These are phyloP conservation scores for Jordanella pulchra DNA, from an alignment of 2,797 vertebrate species.

Conservation along the genomic window DNA sequence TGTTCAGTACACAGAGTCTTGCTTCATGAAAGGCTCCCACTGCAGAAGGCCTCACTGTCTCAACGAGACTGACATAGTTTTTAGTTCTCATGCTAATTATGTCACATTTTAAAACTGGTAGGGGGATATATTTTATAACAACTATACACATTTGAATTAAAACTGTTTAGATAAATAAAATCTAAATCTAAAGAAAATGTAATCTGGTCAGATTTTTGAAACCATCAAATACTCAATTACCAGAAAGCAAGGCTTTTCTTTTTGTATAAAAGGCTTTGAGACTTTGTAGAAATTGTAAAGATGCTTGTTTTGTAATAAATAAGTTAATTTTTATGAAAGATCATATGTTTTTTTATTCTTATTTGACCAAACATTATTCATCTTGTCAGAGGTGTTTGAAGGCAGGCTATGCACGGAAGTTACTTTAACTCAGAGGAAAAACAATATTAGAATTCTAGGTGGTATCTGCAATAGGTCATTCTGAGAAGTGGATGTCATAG, in stretches of 20 bases:
- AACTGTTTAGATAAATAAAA: background rate
- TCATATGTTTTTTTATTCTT: background rate
- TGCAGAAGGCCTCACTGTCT: conserved; percentile 36
- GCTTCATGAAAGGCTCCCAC: conserved; percentile 60
- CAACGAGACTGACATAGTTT: conserved; percentile 15
- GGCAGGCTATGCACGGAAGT: background rate
- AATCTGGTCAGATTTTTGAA: background rate
- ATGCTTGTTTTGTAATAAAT: conserved; percentile 3
- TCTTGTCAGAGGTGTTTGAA: background rate
- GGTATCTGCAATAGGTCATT: conserved; percentile 58
- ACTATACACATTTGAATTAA: background rate
- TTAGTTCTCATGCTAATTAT: conserved; percentile 16
- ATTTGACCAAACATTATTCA: conserved; percentile 5
- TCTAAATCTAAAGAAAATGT: background rate
- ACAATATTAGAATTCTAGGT: conserved; percentile 58
- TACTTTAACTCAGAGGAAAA: conserved; percentile 9
- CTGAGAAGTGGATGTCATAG: conserved; percentile 38
- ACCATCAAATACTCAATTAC: background rate
- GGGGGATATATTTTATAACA: background rate
- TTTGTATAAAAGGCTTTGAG: background rate
- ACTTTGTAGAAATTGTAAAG: background rate
- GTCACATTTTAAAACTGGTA: conserved; percentile 4
- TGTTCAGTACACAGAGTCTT: conserved; percentile 43
- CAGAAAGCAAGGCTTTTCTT: background rate
- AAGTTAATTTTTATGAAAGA: conserved; percentile 18